Evolutionary conservation across 1,140 invertebrate species (phyloP), one percentile per base, ranked within the genome.

Genomic region (Harlomillsia oculata): DNA sequence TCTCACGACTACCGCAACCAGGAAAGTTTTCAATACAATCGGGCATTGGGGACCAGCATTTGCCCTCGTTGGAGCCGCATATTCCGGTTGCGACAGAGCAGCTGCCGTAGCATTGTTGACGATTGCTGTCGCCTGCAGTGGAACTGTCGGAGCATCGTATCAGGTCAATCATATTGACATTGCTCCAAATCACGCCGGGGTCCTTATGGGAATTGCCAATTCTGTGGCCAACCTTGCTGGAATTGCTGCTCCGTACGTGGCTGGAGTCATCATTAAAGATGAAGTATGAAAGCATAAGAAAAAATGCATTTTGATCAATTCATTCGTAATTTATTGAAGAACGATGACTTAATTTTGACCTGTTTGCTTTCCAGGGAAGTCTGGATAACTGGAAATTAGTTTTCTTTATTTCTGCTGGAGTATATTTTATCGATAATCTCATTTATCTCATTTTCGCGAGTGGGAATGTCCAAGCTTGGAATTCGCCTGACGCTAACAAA

Each of bases 391-490:
- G 89, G 89, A 80, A 83, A 30, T 77, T 84, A 1, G 82, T 93
- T 58, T 93, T 94, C 71, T 87, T 81, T 69, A 80, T 85, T 2
- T 85, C 87, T 0, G 80, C 85, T 32, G 80, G 64, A 2, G 69
- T 94, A 8, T 90, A 89, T 66, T 64, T 78, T 2, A 67, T 88
- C 4, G 86, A 89, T 67, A 82, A 86, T 53, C 26, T 88, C 0
- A 75, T 84, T 6, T 94, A 87, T 69, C 75, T 78, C 5, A 73
- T 88, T 32, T 87, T 91, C 64, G 86, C 81, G 1, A 84, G 83
- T 1, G 89, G 86, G 1, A 81, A 87, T 63, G 80, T 87, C 62
- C 87, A 93, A 69, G 68, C 80, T 1, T 94, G 89, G 89, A 87
- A 87, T 53, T 32, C 55, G 4, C 46, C 39, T 20, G 25, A 43